Evolutionary conservation across 2,113 vertebrate species (phyloP).

Genomic region (Dipodomys spectabilis): DNA sequence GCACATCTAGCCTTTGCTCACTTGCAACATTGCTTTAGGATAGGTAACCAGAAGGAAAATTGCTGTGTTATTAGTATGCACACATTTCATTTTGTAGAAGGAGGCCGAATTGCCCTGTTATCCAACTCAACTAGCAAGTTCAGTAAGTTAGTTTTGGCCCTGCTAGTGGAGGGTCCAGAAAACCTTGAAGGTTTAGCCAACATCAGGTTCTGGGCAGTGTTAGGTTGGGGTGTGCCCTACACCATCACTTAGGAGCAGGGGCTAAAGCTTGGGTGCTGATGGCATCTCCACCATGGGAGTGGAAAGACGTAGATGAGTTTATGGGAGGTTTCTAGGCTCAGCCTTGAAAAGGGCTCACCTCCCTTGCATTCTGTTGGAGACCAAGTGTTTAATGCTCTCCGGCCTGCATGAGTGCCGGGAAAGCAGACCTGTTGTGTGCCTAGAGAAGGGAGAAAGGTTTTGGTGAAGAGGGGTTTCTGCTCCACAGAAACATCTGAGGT

Average conservation of each 20-base stretch:
- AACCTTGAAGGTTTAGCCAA: background rate
- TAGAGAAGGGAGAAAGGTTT: too few relatives aligned
- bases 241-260: background rate
- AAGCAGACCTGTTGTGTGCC: too few relatives aligned
- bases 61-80: background rate
- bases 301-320: background rate
- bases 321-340: too few relatives aligned
- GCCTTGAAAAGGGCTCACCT: background rate
- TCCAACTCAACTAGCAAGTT: background rate
- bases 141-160: background rate
- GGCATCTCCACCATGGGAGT: background rate
- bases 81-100: background rate
- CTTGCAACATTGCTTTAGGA: background rate
- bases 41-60: background rate
- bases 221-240: background rate
- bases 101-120: background rate
- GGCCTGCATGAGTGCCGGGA: background rate
- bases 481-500: too few relatives aligned
- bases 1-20: background rate
- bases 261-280: background rate
- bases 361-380: background rate
- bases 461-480: too few relatives aligned
- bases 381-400: background rate
- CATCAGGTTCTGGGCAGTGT: background rate
- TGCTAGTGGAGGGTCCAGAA: background rate